A percentile compares a stretch with the other conserved stretches of the same genome.
These are phyloP conservation scores for Amyelois transitella DNA, from an alignment of 1,140 invertebrate genomes.

Conservation along the genomic window DNA sequence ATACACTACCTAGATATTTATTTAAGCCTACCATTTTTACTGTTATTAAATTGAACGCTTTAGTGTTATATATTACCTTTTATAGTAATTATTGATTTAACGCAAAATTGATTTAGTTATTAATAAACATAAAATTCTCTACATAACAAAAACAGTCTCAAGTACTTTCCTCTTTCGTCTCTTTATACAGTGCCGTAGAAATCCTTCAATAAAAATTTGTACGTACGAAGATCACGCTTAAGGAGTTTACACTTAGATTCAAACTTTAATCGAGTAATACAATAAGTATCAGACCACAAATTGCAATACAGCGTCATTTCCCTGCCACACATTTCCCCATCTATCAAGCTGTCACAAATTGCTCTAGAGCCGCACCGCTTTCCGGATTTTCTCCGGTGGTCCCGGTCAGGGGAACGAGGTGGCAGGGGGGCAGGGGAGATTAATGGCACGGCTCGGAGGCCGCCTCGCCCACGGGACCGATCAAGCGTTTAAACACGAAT, in stretches of 20 bases:
- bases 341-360: constrained; percentile 31
- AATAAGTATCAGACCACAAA: neutral
- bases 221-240: neutral
- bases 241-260: neutral
- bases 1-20: too few relatives aligned
- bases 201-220: neutral
- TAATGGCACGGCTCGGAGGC: constrained; percentile 33
- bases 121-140: too few relatives aligned
- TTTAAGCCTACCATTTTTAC: too few relatives aligned
- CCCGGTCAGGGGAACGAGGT: constrained; percentile 5
- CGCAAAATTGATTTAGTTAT: too few relatives aligned
- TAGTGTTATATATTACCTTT: too few relatives aligned
- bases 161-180: too few relatives aligned
- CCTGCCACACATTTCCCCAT: constrained; percentile 12
- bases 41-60: too few relatives aligned
- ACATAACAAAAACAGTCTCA: too few relatives aligned
- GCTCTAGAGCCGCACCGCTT: constrained; percentile 6
- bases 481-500: constrained; percentile 49
- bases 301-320: neutral
- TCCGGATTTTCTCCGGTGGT: constrained; percentile 4
- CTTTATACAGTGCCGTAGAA: too few relatives aligned
- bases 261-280: neutral
- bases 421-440: constrained; percentile 26
- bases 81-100: too few relatives aligned
- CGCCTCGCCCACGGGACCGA: constrained; percentile 42